Base-by-base conservation (phyloP, 2,113 vertebrate species). In the Glareola pratincola region DNA sequence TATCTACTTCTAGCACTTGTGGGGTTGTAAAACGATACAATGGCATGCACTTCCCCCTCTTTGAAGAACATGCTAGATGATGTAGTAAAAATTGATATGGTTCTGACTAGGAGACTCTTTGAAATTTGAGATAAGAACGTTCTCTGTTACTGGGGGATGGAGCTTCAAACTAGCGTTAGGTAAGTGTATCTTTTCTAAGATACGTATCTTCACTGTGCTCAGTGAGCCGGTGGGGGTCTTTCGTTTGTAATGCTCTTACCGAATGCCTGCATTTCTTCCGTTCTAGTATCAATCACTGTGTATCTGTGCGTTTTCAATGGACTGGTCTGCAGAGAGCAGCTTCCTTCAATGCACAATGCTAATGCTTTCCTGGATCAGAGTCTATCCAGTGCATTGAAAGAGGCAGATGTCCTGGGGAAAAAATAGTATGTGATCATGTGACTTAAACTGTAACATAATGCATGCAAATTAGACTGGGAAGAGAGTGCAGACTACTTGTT, bases 281-380 rank as follows among this genome's bases (percentile, higher is more conserved):
- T 76, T 86, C 29, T 8, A 0, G 5, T 92, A 62, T 34, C 17
- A 67, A 85, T 79, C 47, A 3, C 18, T 57, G 24, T 1, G 2
- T 24, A 39, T 73, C 19, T 48, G 8, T 0, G 0, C 9, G 0
- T 80, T 88, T 59, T 63, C 8, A 2, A 5, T 60, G 60, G 51
- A 29, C 29, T 47, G 39, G 5, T 39, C 43, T 69, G 5, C 32
- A 62, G 85, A 54, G 10, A 80, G 47, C 50, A 63, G 68, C 51
- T 90, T 67, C 56, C 43, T 63, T 89, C 68, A 41, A n/a, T 54
- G 36, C 50, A 32, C 20, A 9, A 0, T 56, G 51, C 27, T 53
- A 1, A 7, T 47, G 56, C 54, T 63, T 80, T 37, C 23, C 50
- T 83, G 51, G 26, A 50, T 67, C 50, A 4, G 29, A 62, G 29